phyloP scores from a whole-genome alignment of 2,888 invertebrate genomes.

The Drosophila atroscutellata region DNA sequence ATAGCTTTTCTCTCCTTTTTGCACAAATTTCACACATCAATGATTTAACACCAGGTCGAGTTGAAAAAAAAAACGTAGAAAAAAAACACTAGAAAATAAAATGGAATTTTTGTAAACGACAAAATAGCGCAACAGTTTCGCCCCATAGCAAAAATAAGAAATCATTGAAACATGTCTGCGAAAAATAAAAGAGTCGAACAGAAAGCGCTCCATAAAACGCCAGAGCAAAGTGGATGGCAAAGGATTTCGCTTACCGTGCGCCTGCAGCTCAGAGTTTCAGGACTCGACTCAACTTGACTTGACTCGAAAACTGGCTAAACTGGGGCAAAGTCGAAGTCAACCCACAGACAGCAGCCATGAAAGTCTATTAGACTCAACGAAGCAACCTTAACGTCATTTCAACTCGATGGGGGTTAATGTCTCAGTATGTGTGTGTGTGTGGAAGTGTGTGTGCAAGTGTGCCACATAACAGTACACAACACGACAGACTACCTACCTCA shows the following conservation, averaged over 20 bases:
- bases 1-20: conserved; percentile 22
- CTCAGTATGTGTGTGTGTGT: conserved; percentile 30
- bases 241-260: conserved; percentile 65
- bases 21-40: conserved; percentile 75
- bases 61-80: conserved; percentile 36
- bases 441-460: conserved; percentile 24
- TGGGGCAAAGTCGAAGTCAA: conserved; percentile 73
- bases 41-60: conserved; percentile 67
- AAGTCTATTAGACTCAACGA: conserved; percentile 82
- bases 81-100: conserved; percentile 30
- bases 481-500: conserved; percentile 26
- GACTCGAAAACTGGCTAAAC: conserved; percentile 53
- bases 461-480: conserved; percentile 30
- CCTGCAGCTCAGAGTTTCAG: conserved; percentile 49
- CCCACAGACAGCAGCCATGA: conserved; percentile 62
- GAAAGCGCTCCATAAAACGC: conserved; percentile 45
- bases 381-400: conserved; percentile 79
- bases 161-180: conserved; percentile 79
- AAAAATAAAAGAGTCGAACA: conserved; percentile 25
- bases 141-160: conserved; percentile 73
- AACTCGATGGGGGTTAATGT: conserved; percentile 65
- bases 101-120: conserved; percentile 65
- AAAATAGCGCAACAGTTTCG: conserved; percentile 77
- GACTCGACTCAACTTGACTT: conserved; percentile 32
- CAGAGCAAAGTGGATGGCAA: conserved; percentile 59